phyloP scores from a whole-genome alignment of 2,888 invertebrate species.

The Coenonympha arcania region DNA sequence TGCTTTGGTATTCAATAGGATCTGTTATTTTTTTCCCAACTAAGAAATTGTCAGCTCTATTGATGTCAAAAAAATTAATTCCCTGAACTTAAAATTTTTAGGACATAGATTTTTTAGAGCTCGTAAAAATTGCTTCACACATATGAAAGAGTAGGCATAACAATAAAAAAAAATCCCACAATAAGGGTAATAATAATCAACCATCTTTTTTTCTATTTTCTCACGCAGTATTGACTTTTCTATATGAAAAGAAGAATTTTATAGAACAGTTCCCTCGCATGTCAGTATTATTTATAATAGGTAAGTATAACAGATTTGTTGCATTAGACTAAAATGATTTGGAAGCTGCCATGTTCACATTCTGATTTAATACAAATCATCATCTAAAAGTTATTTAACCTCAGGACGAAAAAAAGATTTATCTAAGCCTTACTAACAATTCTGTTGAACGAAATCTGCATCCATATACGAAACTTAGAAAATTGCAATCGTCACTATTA shows the following conservation, averaged over 20 bases:
- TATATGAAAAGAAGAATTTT: neutral
- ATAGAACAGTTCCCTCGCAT: neutral
- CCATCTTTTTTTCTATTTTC: too few species aligned
- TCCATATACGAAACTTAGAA: neutral
- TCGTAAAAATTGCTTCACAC: too few species aligned
- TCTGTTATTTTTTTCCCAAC: too few species aligned
- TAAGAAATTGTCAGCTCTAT: too few species aligned
- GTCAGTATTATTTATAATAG: neutral
- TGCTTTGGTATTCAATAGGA: too few species aligned
- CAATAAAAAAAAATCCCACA: too few species aligned
- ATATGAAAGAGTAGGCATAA: too few species aligned
- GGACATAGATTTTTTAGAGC: too few species aligned
- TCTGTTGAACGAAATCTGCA: neutral
- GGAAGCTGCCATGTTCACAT: neutral
- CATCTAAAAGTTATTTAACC: constrained; percentile 2
- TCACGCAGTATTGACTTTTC: neutral
- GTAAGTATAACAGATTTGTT: neutral
- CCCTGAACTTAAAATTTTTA: too few species aligned
- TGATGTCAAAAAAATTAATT: too few species aligned
- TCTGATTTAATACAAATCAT: neutral
- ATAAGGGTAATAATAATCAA: too few species aligned
- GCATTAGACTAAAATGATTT: neutral
- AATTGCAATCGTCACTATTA: neutral
- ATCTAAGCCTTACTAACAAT: constrained; percentile 6
- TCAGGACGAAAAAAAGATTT: constrained; percentile 8